Percentiles rank a stretch among this genome's conserved stretches.
Conservation (phyloP, 2,113 vertebrate genomes). For the Campylomormyrus tamandua region DNA sequence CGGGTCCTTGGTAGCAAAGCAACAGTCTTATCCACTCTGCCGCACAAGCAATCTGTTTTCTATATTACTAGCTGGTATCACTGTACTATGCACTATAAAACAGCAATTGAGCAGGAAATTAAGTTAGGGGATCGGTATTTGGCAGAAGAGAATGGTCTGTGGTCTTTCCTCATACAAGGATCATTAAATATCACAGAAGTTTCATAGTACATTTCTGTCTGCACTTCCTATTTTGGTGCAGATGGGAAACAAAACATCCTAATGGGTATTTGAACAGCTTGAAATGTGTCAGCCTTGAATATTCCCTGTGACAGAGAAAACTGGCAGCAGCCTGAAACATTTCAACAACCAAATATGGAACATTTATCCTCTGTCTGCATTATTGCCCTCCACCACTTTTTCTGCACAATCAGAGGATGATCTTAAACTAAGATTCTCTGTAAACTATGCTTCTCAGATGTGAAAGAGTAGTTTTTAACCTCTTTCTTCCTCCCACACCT, state of each 20-base stretch:
- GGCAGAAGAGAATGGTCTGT: slow-evolving; percentile 60
- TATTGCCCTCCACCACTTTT: slow-evolving; percentile 28
- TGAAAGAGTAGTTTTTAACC: slow-evolving; percentile 28
- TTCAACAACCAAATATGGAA: slow-evolving; percentile 50
- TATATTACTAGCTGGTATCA: slow-evolving; percentile 73
- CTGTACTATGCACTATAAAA: slow-evolving; percentile 78
- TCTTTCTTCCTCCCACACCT: not conserved
- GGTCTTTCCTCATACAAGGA: slow-evolving; percentile 58
- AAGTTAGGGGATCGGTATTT: slow-evolving; percentile 72
- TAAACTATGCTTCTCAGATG: slow-evolving; percentile 41
- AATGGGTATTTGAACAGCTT: slow-evolving; percentile 73
- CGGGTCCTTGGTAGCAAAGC: slow-evolving; percentile 60
- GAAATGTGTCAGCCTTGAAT: slow-evolving; percentile 62
- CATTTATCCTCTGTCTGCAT: slow-evolving; percentile 31
- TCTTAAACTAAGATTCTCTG: slow-evolving; percentile 42
- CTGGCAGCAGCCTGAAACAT: slow-evolving; percentile 57
- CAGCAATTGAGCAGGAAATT: slow-evolving; percentile 75
- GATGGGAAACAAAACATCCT: slow-evolving; percentile 64
- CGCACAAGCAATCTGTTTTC: slow-evolving; percentile 74
- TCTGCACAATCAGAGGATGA: slow-evolving; percentile 44
- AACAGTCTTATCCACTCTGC: slow-evolving; percentile 66
- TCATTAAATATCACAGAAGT: slow-evolving; percentile 56
- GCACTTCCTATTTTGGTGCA: slow-evolving; percentile 50
- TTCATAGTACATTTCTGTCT: slow-evolving; percentile 56
- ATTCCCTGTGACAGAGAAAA: slow-evolving; percentile 58